A percentile compares a stretch with the other conserved stretches of the same genome.
phyloP scores from a whole-genome alignment of 2,888 invertebrate species.

The Platypus cylindrus region DNA sequence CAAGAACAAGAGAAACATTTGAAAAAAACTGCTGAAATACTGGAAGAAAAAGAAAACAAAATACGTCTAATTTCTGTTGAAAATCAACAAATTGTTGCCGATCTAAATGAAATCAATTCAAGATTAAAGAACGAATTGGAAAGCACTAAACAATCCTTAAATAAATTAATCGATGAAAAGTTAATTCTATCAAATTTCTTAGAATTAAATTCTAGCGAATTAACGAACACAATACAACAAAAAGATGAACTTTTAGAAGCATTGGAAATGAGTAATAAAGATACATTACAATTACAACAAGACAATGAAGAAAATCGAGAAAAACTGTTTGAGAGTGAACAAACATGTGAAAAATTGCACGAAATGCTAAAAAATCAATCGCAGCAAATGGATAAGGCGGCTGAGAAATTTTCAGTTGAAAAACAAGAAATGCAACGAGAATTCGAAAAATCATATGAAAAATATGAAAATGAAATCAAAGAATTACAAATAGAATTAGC shows the following conservation, averaged over 20 bases:
- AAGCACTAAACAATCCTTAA: constrained; percentile 1
- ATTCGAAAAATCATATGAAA: constrained; percentile 13
- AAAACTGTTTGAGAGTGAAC: not conserved
- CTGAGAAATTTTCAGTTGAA: constrained; percentile 1
- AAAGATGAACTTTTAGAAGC: constrained; percentile 18
- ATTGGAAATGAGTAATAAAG: constrained; percentile 19
- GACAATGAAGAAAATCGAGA: constrained; percentile 10
- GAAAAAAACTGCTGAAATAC: constrained; percentile 7
- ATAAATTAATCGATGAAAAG: constrained; percentile 16
- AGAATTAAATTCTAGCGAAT: constrained; percentile 17
- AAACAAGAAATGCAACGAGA: constrained; percentile 6
- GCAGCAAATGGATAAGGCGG: not conserved
- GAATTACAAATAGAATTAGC: not conserved
- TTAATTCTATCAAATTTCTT: constrained; percentile 17
- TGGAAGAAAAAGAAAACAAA: constrained; percentile 2
- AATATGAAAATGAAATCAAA: constrained; percentile 7
- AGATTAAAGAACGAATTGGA: constrained; percentile 9
- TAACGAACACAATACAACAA: constrained; percentile 17
- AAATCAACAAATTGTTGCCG: no score
- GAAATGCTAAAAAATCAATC: constrained; percentile 2
- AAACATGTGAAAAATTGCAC: constrained; percentile 5
- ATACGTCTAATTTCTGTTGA: not conserved
- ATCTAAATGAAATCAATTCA: no score
- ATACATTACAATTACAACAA: constrained; percentile 10
- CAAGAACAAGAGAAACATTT: no score